Evolutionary conservation across 1,140 invertebrate species (phyloP).

Genomic region (Conus betulinus): DNA sequence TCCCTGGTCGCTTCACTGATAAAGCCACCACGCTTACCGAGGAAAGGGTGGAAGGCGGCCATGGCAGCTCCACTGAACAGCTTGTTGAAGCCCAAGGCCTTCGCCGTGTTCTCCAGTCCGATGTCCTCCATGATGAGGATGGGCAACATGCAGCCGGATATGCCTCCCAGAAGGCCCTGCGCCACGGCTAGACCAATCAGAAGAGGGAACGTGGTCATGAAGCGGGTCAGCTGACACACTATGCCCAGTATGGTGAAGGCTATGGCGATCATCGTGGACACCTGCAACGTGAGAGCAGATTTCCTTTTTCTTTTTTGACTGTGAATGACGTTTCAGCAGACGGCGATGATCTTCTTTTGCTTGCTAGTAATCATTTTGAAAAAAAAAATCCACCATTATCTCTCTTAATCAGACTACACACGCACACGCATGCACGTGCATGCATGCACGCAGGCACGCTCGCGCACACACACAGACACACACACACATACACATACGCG

Average conservation of each 20-base stretch:
- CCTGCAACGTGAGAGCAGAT: neutral
- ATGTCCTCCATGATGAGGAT: slow-evolving; percentile 40
- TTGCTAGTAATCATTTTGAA: no score
- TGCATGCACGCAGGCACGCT: no score
- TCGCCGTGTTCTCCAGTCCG: slow-evolving; percentile 30
- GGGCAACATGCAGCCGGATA: slow-evolving; percentile 13
- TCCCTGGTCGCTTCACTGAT: no score
- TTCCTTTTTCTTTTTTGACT: no score
- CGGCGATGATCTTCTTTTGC: no score
- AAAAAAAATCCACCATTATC: no score
- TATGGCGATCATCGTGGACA: slow-evolving; percentile 27
- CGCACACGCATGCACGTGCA: no score
- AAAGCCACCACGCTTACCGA: neutral
- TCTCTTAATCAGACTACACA: no score
- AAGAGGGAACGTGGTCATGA: slow-evolving; percentile 27
- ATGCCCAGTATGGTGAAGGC: slow-evolving; percentile 29
- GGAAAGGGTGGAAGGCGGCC: slow-evolving; percentile 26
- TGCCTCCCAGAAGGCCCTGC: slow-evolving; percentile 13
- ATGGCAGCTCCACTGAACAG: slow-evolving; percentile 34
- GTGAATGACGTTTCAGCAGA: no score
- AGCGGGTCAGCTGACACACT: slow-evolving; percentile 17
- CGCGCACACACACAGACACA: no score
- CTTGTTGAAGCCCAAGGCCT: slow-evolving; percentile 34
- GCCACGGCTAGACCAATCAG: slow-evolving; percentile 25
- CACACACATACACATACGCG: no score